phyloP scores from a whole-genome alignment of 2,797 vertebrate species.

The Champsocephalus esox region DNA sequence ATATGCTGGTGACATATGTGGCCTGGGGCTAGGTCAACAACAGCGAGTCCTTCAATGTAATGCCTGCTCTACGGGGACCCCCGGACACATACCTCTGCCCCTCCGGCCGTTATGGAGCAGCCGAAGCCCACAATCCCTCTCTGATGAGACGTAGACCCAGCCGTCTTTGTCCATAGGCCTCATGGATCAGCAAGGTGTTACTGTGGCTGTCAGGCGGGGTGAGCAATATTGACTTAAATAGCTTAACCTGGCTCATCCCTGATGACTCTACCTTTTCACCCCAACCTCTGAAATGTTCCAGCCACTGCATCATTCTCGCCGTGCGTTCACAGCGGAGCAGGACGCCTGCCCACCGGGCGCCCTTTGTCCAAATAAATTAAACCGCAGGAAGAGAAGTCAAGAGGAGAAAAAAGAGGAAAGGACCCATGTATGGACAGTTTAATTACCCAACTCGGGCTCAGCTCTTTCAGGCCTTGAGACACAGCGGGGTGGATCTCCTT shows the following conservation, averaged over 20 bases:
- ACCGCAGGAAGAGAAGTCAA: conserved; percentile 65
- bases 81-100: conserved; percentile 70
- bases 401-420: conserved; percentile 48
- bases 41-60: conserved; percentile 76
- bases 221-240: conserved; percentile 80
- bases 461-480: conserved; percentile 79
- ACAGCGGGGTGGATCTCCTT: conserved; percentile 70
- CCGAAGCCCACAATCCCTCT: conserved; percentile 67
- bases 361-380: conserved; percentile 82
- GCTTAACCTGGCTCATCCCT: conserved; percentile 77
- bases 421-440: conserved; percentile 71
- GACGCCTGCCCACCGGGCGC: conserved; percentile 62
- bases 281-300: conserved; percentile 63
- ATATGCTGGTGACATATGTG: conserved; percentile 78
- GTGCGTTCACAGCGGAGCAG: conserved; percentile 51
- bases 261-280: conserved; percentile 73
- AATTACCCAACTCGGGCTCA: conserved; percentile 78
- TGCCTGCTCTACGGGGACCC: conserved; percentile 75
- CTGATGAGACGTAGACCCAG: conserved; percentile 69
- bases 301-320: conserved; percentile 42
- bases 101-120: conserved; percentile 52
- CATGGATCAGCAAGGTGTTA: conserved; percentile 80
- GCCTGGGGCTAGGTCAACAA: conserved; percentile 85
- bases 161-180: conserved; percentile 74
- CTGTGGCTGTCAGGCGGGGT: conserved; percentile 76